Base-by-base conservation (phyloP, 1,140 invertebrate genomes). In the Orchestia grillus region DNA sequence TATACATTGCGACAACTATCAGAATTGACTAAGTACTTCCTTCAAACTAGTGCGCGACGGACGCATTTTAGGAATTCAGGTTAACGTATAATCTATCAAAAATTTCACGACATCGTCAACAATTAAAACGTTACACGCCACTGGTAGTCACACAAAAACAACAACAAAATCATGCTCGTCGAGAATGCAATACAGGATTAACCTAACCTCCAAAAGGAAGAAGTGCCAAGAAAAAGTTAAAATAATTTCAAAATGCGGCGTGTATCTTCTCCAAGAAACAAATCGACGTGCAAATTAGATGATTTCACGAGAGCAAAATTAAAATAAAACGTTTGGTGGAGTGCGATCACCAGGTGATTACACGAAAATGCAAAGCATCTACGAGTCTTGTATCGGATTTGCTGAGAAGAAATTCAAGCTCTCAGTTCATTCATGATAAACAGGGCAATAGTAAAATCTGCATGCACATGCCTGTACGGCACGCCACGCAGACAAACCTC, bases 401-500 rank as follows among this genome's bases (percentile, higher is more conserved):
- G 41, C 43, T 90, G 8, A 28, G 42, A 19, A 8, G 41, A 42
- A 90, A 90, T 90, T 41, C 36, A 15, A 90, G 16, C 88, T 23
- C 28, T 11, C n/a, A 6, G 88, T 41, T 90, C 0, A 15, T 41
- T 36, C 41, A 19, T 42, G 43, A 90, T 4, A 41, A 41, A n/a
- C n/a, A n/a, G n/a, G n/a, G n/a, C 19, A 36, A 77, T 28, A 77
- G 62, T 28, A 15, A 36, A 77, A 36, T 36, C 62, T 15, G 62
- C 47, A 53, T 53, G 62, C 62, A 23, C 62, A 95, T 47, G 40
- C 53, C n/a, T 11, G 92, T 95, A 0, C 19, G 19, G 36, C 95
- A 28, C 45, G 77, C 28, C 47, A 95, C 95, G 57, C 95, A 42
- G 15, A 95, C 95, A 43, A 43, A 95, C 41, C 47, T 53, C 47